Conservation (phyloP, 2,797 vertebrate species). For the Dromococcyx pavoninus region DNA sequence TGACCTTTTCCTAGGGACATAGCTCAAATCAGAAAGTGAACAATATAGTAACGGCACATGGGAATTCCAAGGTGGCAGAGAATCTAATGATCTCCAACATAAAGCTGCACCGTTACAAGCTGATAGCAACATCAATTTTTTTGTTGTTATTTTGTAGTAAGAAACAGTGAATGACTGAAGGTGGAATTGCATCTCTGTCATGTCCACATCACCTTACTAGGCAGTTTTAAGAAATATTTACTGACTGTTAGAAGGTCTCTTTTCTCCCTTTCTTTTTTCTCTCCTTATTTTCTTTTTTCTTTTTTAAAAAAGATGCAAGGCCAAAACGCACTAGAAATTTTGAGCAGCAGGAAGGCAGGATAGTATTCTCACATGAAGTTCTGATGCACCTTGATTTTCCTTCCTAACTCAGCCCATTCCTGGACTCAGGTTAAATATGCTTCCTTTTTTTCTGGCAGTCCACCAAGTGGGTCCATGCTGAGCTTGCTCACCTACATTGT, state of each 20-base stretch:
- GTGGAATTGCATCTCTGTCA: neutral
- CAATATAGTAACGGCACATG: neutral
- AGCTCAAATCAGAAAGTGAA: slow-evolving; percentile 8
- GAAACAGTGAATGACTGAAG: neutral
- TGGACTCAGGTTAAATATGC: neutral
- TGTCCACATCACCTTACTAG: neutral
- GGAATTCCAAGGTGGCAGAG: neutral
- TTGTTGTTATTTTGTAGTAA: neutral
- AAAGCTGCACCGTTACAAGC: neutral
- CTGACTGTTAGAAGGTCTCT: neutral
- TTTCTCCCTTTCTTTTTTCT: neutral
- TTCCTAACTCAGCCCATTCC: neutral
- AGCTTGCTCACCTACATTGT: neutral
- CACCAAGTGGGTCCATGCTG: neutral
- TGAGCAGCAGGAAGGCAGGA: neutral
- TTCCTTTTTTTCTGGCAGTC: neutral
- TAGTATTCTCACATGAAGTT: neutral
- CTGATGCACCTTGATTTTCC: neutral
- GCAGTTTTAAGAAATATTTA: neutral
- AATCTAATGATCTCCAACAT: neutral
- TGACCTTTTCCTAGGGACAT: slow-evolving; percentile 15
- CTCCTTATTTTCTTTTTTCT: too few relatives aligned
- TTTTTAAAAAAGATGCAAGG: neutral
- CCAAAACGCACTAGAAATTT: neutral
- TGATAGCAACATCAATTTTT: neutral